phyloP scores from a whole-genome alignment of 2,113 vertebrate species.

The Cryptotis parvus region DNA sequence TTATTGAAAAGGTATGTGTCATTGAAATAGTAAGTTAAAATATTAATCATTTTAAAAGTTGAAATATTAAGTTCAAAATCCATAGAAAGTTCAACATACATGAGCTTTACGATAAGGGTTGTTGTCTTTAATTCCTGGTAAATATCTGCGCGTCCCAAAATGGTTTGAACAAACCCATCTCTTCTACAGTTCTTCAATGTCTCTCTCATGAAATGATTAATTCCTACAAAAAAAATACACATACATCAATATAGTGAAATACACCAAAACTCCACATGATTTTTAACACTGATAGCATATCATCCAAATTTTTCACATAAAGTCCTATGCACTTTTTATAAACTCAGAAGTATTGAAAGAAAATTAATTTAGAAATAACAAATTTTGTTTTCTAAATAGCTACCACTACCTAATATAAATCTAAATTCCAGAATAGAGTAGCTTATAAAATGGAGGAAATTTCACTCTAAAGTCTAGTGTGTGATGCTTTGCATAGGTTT shows the following conservation, averaged over 20 bases:
- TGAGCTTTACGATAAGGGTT: slow-evolving; percentile 94
- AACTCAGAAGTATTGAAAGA: background rate
- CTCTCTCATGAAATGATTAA: slow-evolving; percentile 93
- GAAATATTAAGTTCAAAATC: slow-evolving; percentile 61
- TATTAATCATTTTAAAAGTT: background rate
- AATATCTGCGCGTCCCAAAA: slow-evolving; percentile 95
- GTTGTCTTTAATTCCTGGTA: slow-evolving; percentile 93
- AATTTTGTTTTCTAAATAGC: background rate
- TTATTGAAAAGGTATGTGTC: slow-evolving; percentile 16
- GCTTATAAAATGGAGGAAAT: background rate
- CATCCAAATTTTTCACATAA: slow-evolving; percentile 30
- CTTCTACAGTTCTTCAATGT: slow-evolving; percentile 94
- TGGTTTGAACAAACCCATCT: slow-evolving; percentile 95
- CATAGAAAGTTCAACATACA: slow-evolving; percentile 85
- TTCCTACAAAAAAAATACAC: slow-evolving; percentile 88
- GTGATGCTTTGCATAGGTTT: background rate
- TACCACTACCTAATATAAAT: background rate
- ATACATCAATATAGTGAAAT: slow-evolving; percentile 29
- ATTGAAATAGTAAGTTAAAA: slow-evolving; percentile 65
- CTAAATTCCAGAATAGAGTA: background rate
- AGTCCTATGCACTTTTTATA: slow-evolving; percentile 33
- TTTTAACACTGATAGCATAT: background rate
- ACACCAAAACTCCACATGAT: background rate
- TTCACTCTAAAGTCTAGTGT: slow-evolving; percentile 1
- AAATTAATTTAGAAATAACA: slow-evolving; percentile 38